Percentiles rank a stretch among this genome's conserved stretches.
phyloP scores from a whole-genome alignment of 2,888 invertebrate genomes.

The Phalera bucephala region DNA sequence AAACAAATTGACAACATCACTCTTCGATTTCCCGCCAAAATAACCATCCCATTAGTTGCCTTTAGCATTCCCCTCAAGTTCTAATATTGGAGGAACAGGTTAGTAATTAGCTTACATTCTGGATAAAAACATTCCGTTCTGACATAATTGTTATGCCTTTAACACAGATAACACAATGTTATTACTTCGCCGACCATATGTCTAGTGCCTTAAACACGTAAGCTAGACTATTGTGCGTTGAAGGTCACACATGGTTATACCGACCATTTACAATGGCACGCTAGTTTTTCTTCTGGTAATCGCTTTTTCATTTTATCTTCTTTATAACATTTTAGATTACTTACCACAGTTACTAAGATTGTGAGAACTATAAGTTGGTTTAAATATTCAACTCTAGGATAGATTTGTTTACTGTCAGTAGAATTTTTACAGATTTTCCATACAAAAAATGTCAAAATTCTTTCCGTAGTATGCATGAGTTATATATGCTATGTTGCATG shows the following conservation, averaged over 20 bases:
- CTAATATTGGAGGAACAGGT: no score
- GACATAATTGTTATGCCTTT: conserved; percentile 5
- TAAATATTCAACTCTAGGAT: no score
- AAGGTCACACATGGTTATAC: conserved; percentile 63
- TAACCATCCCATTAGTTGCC: no score
- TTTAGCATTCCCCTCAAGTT: no score
- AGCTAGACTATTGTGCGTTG: conserved; percentile 62
- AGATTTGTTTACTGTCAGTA: no score
- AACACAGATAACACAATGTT: conserved; percentile 18
- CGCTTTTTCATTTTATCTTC: conserved; percentile 21
- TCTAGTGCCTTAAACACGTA: conserved; percentile 55
- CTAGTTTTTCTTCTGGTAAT: conserved; percentile 26
- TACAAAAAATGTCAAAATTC: no score
- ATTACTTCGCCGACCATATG: conserved; percentile 31
- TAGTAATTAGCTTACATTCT: no score
- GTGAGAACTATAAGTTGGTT: background rate
- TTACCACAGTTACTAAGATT: background rate
- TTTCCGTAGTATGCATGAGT: no score
- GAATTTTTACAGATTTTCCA: no score
- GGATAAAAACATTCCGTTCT: conserved; percentile 1
- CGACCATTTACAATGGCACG: conserved; percentile 30
- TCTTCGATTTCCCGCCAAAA: no score
- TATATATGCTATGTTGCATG: no score
- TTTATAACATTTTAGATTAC: conserved; percentile 9
- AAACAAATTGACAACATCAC: no score